phyloP scores from a whole-genome alignment of 2,888 invertebrate genomes.

The Tuberolachnus salignus region DNA sequence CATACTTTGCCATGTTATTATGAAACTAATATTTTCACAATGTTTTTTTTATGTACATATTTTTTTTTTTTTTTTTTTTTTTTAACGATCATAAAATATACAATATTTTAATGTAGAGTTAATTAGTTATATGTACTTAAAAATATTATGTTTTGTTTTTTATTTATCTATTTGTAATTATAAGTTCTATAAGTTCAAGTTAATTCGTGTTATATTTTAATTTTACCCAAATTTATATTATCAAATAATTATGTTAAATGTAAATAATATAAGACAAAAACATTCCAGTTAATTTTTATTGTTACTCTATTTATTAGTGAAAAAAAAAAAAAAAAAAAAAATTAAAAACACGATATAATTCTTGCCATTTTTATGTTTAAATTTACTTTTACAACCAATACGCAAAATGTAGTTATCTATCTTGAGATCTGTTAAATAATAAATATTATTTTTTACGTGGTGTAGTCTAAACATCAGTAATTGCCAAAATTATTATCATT shows the following conservation, averaged over 20 bases:
- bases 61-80: conserved; percentile 42
- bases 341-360: conserved; percentile 41
- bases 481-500: conserved; percentile 53
- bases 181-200: conserved; percentile 54
- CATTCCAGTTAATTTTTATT: conserved; percentile 52
- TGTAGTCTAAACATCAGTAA: conserved; percentile 42
- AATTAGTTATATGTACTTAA: conserved; percentile 54
- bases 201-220: conserved; percentile 56
- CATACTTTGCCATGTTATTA: conserved; percentile 50
- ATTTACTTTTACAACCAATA: conserved; percentile 28
- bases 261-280: conserved; percentile 48
- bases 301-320: conserved; percentile 43
- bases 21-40: conserved; percentile 43
- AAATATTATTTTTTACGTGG: not conserved
- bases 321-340: conserved; percentile 18
- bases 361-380: conserved; percentile 53
- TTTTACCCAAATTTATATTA: conserved; percentile 53
- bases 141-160: conserved; percentile 56
- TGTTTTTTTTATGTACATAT: conserved; percentile 27
- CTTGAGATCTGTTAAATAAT: conserved; percentile 47
- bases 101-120: conserved; percentile 52
- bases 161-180: conserved; percentile 56
- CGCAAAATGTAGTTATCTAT: conserved; percentile 23
- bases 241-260: conserved; percentile 52
- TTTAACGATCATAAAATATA: conserved; percentile 40